These are phyloP conservation scores for Troides oblongomaculatus DNA, from an alignment of 2,888 invertebrate genomes.

Conservation along the genomic window DNA sequence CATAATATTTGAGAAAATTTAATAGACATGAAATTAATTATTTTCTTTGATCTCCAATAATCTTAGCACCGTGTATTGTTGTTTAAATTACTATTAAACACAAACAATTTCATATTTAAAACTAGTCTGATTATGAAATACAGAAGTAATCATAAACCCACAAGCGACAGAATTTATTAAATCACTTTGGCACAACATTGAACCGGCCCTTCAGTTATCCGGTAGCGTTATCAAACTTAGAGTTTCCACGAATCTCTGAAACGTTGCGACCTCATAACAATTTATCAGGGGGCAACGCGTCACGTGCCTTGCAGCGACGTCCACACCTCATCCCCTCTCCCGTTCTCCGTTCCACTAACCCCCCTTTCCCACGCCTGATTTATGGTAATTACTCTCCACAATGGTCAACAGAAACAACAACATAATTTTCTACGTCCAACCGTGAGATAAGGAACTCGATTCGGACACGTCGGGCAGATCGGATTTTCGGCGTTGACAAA, in stretches of 20 bases:
- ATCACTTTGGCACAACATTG: slow-evolving; percentile 4
- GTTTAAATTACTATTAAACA: no score
- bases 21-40: no score
- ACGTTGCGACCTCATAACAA: slow-evolving; percentile 19
- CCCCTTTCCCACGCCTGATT: slow-evolving; percentile 27
- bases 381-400: slow-evolving; percentile 29
- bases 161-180: background rate
- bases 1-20: no score
- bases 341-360: no score
- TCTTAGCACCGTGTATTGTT: no score
- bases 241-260: slow-evolving; percentile 17
- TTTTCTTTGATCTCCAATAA: no score
- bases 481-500: slow-evolving; percentile 20
- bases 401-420: slow-evolving; percentile 29
- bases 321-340: slow-evolving; percentile 2
- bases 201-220: slow-evolving; percentile 8
- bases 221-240: slow-evolving; percentile 12
- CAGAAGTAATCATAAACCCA: background rate
- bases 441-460: slow-evolving; percentile 25
- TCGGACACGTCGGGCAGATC: slow-evolving; percentile 3
- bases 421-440: slow-evolving; percentile 29
- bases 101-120: no score
- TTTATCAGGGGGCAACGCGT: slow-evolving; percentile 20
- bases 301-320: slow-evolving; percentile 24
- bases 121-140: no score